These are phyloP conservation scores for Sycobia sp. DNA, from an alignment of 1,140 invertebrate species.

Conservation along the genomic window DNA sequence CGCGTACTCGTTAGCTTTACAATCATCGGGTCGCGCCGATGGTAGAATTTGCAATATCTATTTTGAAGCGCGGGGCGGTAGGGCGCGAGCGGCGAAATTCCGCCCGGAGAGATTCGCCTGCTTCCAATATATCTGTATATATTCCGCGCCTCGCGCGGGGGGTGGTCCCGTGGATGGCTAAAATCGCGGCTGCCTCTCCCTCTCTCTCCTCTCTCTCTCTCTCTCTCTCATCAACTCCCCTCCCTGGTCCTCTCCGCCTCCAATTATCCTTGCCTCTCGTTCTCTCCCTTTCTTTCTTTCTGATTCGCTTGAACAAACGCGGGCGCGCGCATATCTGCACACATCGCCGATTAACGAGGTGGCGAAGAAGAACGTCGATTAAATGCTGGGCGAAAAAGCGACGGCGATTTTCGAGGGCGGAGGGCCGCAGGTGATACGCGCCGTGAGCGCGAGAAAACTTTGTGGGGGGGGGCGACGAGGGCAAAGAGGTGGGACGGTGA, in stretches of 20 bases:
- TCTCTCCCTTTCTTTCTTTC: too few relatives aligned
- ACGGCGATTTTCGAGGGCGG: slow-evolving; percentile 8
- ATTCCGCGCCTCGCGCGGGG: slow-evolving; percentile 25
- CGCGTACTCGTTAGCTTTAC: slow-evolving; percentile 38
- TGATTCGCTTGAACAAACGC: too few relatives aligned
- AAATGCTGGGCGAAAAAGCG: slow-evolving; percentile 5
- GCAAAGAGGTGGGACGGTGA: not conserved
- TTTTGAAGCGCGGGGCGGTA: slow-evolving; percentile 20
- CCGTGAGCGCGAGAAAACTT: too few relatives aligned
- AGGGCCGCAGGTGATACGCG: too few relatives aligned
- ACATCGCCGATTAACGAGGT: slow-evolving; percentile 16
- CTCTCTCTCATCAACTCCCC: not conserved
- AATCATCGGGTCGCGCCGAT: slow-evolving; percentile 23
- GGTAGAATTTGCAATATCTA: slow-evolving; percentile 39
- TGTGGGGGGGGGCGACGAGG: too few relatives aligned
- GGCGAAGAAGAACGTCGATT: slow-evolving; percentile 12
- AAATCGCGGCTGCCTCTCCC: slow-evolving; percentile 27
- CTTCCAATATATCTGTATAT: slow-evolving; percentile 39
- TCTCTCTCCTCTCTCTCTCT: not conserved
- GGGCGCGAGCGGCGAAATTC: slow-evolving; percentile 6
- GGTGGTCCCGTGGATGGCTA: slow-evolving; percentile 36
- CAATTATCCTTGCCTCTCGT: too few relatives aligned
- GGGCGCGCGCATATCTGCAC: not conserved
- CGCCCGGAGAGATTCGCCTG: slow-evolving; percentile 35
- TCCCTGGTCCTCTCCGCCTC: too few relatives aligned